Conservation (phyloP, 2,797 vertebrate species). For the Melanotaenia maccullochi region DNA sequence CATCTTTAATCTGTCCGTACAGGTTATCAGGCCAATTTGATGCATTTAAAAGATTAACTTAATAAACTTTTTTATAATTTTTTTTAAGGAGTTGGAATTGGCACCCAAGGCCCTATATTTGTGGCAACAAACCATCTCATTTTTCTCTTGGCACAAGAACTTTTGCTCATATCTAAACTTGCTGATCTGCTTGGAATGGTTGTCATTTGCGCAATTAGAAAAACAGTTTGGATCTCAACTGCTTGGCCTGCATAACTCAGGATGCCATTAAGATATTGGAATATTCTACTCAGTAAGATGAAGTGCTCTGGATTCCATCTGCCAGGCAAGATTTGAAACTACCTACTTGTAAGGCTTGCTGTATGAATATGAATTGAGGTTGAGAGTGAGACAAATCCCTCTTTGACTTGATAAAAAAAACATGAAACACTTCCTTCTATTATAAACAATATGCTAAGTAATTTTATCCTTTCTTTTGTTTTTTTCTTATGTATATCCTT, state of each 20-base stretch:
- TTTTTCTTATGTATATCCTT: constrained; percentile 3
- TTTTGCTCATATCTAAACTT: constrained; percentile 42
- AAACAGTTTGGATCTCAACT: constrained; percentile 38
- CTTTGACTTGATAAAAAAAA: constrained; percentile 41
- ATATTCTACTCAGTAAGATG: constrained; percentile 48
- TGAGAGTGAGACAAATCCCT: constrained; percentile 45
- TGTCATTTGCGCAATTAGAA: constrained; percentile 45
- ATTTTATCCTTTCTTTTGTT: constrained; percentile 11
- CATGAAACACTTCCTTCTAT: constrained; percentile 10
- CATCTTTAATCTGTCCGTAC: constrained; percentile 38
- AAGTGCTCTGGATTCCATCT: constrained; percentile 62
- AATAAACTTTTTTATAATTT: constrained; percentile 10
- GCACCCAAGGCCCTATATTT: constrained; percentile 29
- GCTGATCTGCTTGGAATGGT: constrained; percentile 45
- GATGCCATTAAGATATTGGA: constrained; percentile 48
- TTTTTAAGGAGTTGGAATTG: constrained; percentile 36
- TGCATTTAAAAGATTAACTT: constrained; percentile 36
- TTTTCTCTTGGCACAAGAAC: constrained; percentile 51
- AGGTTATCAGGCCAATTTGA: constrained; percentile 47
- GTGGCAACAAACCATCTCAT: constrained; percentile 43
- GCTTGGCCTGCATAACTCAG: constrained; percentile 32
- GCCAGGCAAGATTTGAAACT: constrained; percentile 49
- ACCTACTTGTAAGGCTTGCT: constrained; percentile 45
- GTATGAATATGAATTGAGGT: constrained; percentile 64
- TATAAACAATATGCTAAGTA: constrained; percentile 10